Percentiles rank a stretch among this genome's conserved stretches.
These are phyloP conservation scores for Orchesella cincta DNA, from an alignment of 1,140 invertebrate species.

Conservation along the genomic window DNA sequence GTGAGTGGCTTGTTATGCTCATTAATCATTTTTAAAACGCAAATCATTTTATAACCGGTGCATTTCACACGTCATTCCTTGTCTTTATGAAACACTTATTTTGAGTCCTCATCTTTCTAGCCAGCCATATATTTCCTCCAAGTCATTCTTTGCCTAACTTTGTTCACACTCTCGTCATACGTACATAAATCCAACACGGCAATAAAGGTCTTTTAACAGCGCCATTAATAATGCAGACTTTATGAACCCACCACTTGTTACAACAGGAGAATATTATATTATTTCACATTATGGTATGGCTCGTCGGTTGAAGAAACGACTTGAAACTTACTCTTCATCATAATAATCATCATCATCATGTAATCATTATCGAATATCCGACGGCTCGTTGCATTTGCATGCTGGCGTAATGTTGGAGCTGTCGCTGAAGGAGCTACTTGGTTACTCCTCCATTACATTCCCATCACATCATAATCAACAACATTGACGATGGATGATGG, in stretches of 20 bases:
- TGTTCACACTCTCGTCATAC: no score
- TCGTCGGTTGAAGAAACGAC: not conserved
- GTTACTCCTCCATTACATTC: conserved; percentile 24
- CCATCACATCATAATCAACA: not conserved
- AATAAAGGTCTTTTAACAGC: not conserved
- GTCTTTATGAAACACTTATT: not conserved
- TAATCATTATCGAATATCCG: conserved; percentile 13
- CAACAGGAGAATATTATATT: not conserved
- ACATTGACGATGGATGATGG: not conserved
- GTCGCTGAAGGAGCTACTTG: not conserved
- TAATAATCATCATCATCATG: conserved; percentile 15
- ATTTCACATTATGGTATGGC: not conserved
- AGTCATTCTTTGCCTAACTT: no score
- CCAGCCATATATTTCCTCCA: no score
- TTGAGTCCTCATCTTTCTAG: conserved; percentile 3
- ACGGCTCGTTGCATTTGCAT: not conserved
- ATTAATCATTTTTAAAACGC: conserved; percentile 48
- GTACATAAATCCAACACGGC: no score
- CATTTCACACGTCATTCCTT: conserved; percentile 45
- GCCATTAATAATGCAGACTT: conserved; percentile 16
- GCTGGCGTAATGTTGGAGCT: not conserved
- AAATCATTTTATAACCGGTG: conserved; percentile 49
- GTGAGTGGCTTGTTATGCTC: conserved; percentile 36
- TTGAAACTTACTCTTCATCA: not conserved
- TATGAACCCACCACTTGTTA: not conserved